Base-by-base conservation (phyloP, 1,140 invertebrate species). In the Proales similis region DNA sequence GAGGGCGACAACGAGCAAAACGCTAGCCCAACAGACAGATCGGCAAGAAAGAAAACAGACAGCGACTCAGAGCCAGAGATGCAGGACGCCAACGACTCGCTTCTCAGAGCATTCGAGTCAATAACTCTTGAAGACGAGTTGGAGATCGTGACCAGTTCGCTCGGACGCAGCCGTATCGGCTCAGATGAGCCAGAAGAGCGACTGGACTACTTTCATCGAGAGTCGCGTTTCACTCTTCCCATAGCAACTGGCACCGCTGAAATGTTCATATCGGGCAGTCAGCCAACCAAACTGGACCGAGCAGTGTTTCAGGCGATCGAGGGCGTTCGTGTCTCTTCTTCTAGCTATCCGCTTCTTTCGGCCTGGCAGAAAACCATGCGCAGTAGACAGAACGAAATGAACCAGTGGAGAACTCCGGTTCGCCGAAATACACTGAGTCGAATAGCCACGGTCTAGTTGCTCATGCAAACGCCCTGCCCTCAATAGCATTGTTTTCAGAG, bases 341-440 rank as follows among this genome's bases (percentile, higher is more conserved):
- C 17, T 26, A 57, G 32, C 39, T 22, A 26, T 26, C n/a, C 30
- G 14, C 24, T 57, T 57, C 32, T 57, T 11, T 30, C 9, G 4
- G 51, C 39, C 39, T 57, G 51, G 51, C 45, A 30, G 19, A 12
- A 42, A 27, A 42, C 26, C 32, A 39, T 57, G 33, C 39, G 20
- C 39, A 57, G 32, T 42, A 57, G 45, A 27, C 51, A 57, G 30
- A 29, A 36, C 27, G 51, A 57, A 32, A 57, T 57, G 51, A 36
- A 57, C 17, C 39, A 57, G 30, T 57, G 51, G 51, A 39, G 22
- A 24, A 57, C 51, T 32, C 51, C 51, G 9, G 30, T 57, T 14
- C 39, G 51, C 20, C 51, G 45, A 24, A 57, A 57, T 57, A 24
- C 17, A n/a, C n/a, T n/a, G n/a, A n/a, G n/a, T n/a, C n/a, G n/a